phyloP scores from a whole-genome alignment of 2,113 vertebrate species.

The Macrotus californicus region DNA sequence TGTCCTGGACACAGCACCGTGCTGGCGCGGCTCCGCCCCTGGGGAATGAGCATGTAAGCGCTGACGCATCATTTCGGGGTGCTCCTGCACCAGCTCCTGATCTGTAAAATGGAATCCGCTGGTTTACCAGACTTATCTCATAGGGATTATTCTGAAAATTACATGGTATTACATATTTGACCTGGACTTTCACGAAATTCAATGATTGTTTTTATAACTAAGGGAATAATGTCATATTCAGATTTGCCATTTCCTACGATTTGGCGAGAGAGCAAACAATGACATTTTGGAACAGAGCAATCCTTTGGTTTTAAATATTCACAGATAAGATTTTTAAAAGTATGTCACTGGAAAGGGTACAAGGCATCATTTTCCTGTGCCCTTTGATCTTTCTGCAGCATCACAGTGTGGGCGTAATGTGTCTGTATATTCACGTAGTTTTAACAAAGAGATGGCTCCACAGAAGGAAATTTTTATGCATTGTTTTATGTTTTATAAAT shows the following conservation, averaged over 20 bases:
- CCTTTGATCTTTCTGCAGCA: neutral
- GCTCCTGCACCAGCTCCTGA: neutral
- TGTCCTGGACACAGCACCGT: too few species aligned
- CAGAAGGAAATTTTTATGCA: neutral
- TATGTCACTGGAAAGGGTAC: neutral
- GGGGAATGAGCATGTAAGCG: fast-evolving
- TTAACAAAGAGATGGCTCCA: neutral
- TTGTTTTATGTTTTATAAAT: neutral
- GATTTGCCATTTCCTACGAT: slow-evolving; percentile 30
- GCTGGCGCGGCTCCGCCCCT: too few species aligned
- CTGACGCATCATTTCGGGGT: neutral
- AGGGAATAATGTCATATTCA: slow-evolving; percentile 33
- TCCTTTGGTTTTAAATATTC: neutral
- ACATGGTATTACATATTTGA: neutral
- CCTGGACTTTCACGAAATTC: slow-evolving; percentile 1
- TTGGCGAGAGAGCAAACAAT: slow-evolving; percentile 4
- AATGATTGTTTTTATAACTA: neutral
- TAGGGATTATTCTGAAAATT: neutral
- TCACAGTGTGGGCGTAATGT: neutral
- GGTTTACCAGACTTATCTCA: neutral
- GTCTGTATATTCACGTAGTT: neutral
- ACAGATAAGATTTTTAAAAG: slow-evolving; percentile 20
- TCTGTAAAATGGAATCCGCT: neutral
- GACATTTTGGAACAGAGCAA: slow-evolving; percentile 13
- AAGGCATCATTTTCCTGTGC: neutral